phyloP scores from a whole-genome alignment of 2,113 vertebrate species.

The Tauraco erythrolophus region DNA sequence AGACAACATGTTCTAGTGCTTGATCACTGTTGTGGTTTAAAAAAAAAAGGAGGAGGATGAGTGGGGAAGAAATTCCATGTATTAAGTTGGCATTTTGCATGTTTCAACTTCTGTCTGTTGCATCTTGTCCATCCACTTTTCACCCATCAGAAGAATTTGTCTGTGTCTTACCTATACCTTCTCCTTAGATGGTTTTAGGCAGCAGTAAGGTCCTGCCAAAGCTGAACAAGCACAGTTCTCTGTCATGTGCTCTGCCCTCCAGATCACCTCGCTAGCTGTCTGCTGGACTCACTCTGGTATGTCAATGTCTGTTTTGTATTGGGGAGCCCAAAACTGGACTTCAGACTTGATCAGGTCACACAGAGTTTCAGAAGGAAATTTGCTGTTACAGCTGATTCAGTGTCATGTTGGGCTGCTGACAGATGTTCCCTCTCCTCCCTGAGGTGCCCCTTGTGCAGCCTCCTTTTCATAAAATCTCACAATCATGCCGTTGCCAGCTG shows the following conservation, averaged over 20 bases:
- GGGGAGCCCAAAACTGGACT: not conserved
- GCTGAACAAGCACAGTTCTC: not conserved
- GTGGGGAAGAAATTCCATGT: not conserved
- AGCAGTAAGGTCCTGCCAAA: not conserved
- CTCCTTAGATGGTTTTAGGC: not conserved
- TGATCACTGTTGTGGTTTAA: not conserved
- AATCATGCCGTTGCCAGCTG: not conserved
- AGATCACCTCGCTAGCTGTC: not conserved
- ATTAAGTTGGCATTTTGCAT: not conserved
- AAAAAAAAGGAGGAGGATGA: fast-evolving
- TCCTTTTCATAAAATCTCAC: not conserved
- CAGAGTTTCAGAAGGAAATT: not conserved
- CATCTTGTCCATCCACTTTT: not conserved
- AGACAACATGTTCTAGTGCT: not conserved
- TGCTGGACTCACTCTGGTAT: not conserved
- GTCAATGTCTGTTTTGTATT: not conserved
- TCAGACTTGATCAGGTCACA: not conserved
- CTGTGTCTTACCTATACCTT: not conserved
- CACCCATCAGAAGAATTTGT: not conserved
- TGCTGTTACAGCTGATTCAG: not conserved
- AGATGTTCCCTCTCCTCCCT: not conserved
- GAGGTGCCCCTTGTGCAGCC: not conserved
- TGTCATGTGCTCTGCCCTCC: not conserved
- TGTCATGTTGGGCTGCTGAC: not conserved
- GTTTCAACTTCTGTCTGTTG: not conserved